phyloP scores from a whole-genome alignment of 1,140 invertebrate genomes.

The Megalopta genalis region DNA sequence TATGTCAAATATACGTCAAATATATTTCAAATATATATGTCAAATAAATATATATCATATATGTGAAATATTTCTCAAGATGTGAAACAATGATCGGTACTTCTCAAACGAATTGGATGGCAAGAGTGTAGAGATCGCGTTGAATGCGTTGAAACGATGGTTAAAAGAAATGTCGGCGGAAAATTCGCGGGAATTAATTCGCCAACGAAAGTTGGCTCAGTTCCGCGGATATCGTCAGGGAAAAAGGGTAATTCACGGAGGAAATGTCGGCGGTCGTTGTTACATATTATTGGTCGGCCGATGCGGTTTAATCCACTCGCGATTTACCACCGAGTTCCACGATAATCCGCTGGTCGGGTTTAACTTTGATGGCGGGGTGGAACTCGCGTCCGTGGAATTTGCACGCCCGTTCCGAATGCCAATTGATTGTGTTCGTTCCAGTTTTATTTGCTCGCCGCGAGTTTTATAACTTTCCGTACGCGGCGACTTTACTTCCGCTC shows the following conservation, averaged over 20 bases:
- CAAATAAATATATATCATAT: no score
- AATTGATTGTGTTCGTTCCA: neutral
- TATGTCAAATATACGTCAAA: no score
- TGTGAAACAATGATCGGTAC: no score
- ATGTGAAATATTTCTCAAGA: no score
- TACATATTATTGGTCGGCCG: neutral
- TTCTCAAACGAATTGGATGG: neutral
- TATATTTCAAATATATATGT: no score
- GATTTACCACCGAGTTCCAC: neutral
- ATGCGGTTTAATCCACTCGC: neutral
- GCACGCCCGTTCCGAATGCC: neutral
- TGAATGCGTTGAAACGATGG: neutral
- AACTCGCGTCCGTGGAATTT: neutral
- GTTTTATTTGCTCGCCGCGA: neutral
- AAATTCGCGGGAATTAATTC: constrained; percentile 7
- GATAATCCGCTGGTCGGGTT: neutral
- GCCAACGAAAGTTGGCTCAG: neutral
- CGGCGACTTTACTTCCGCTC: neutral
- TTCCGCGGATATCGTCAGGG: neutral
- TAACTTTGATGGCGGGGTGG: neutral
- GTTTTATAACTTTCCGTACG: neutral
- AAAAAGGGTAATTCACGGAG: neutral
- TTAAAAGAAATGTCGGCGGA: neutral
- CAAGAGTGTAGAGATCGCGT: neutral
- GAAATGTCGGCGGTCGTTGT: neutral